Percentiles rank a stretch among this genome's conserved stretches.
phyloP scores from a whole-genome alignment of 2,888 invertebrate species.

The Acronicta psi region DNA sequence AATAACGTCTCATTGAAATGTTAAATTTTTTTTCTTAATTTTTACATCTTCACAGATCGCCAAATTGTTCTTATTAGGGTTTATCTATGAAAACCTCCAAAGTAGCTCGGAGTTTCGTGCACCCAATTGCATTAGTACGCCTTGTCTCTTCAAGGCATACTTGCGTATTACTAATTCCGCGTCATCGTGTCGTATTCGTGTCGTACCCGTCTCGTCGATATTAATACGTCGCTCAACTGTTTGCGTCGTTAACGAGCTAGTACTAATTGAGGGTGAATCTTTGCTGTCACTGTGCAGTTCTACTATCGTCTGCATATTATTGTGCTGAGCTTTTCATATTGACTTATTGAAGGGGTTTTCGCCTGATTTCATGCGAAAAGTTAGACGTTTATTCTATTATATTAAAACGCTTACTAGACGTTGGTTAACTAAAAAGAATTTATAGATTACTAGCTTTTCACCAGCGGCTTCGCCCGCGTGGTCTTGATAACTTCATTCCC shows the following conservation, averaged over 20 bases:
- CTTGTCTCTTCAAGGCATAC: no score
- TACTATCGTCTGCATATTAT: slow-evolving; percentile 19
- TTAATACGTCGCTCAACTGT: slow-evolving; percentile 21
- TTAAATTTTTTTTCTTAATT: no score
- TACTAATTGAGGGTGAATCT: slow-evolving; percentile 47
- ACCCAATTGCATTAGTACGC: no score
- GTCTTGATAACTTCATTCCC: no score
- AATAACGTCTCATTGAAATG: no score
- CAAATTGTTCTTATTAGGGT: no score
- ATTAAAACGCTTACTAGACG: neutral
- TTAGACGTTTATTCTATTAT: neutral
- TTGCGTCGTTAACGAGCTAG: slow-evolving; percentile 46
- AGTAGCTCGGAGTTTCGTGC: no score
- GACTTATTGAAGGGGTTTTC: slow-evolving; percentile 1
- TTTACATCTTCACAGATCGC: no score
- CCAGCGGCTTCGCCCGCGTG: no score
- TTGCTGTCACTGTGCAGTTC: slow-evolving; percentile 38
- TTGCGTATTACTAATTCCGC: no score
- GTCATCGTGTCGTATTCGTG: slow-evolving; percentile 14
- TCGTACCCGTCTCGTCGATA: slow-evolving; percentile 18
- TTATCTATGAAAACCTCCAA: no score
- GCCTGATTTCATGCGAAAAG: neutral
- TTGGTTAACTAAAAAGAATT: neutral
- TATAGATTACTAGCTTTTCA: no score
- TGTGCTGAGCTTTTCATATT: slow-evolving; percentile 19